Base-by-base conservation (phyloP, 2,888 invertebrate genomes). In the Hyppa rectilinea region DNA sequence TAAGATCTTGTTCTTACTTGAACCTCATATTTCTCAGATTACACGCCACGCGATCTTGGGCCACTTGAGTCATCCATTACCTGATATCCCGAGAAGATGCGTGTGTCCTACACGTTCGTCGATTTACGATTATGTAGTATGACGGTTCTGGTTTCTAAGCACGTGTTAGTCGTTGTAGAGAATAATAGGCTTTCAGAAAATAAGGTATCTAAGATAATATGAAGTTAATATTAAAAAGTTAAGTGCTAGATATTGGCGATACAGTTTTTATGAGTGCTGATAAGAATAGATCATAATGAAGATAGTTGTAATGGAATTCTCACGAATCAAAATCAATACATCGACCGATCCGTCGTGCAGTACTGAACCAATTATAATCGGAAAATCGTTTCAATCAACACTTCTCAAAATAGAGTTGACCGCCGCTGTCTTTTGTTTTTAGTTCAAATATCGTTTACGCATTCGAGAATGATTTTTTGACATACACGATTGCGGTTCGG, bases 1-100 rank as follows among this genome's bases (percentile, higher is more conserved):
- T 97, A 49, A 72, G 6, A 34, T 45, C n/a, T 45, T 38, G 2
- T 5, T 20, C 20, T n/a, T n/a, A 14, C 6, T 45, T 9, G n/a
- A 45, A 4, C n/a, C 20, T 9, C 9, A 9, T 45, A 45, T 9
- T 45, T 26, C 14, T 23, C 45, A 9, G 10, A 10, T 45, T 23
- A 45, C n/a, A 45, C n/a, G 45, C 45, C n/a, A 6, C 23, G 26
- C 47, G 6, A 49, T 49, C 26, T 49, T 49, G 12, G 23, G 47
- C 12, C 45, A 47, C 23, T 45, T 23, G 45, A 47, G 45, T 10
- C 23, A 47, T 47, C 12, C 12, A 23, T 47, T 12, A 47, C 23
- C 23, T 23, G 23, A 49, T 23, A 26, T 26, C 23, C 14, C 5
- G 5, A 23, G 23, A 26, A 26, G 14, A 26, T 49, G 47, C 1